A percentile compares a stretch with the other conserved stretches of the same genome.
Evolutionary conservation across 2,888 invertebrate species (phyloP).

Genomic region (Drosophila kuntzei): DNA sequence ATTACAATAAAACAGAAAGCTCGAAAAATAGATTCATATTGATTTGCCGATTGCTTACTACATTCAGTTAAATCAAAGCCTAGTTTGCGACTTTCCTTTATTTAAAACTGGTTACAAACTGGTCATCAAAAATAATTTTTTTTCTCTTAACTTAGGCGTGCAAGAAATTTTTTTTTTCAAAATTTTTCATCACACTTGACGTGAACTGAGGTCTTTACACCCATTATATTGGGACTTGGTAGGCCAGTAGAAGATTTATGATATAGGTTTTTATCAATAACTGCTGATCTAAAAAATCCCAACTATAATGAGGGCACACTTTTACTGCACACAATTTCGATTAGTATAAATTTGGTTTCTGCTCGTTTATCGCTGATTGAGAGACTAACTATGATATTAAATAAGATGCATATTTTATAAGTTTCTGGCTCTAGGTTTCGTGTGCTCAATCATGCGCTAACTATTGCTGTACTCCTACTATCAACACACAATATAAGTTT

Average conservation of each 20-base stretch:
- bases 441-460: slow-evolving; percentile 34
- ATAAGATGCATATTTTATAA: slow-evolving; percentile 38
- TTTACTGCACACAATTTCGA: slow-evolving; percentile 3
- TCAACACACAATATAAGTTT: neutral
- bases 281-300: slow-evolving; percentile 86
- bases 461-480: slow-evolving; percentile 3
- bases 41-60: too few relatives aligned
- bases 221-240: slow-evolving; percentile 86
- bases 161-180: neutral
- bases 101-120: too few relatives aligned
- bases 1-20: too few relatives aligned
- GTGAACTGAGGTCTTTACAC: slow-evolving; percentile 72
- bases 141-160: neutral
- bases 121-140: too few relatives aligned
- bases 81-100: too few relatives aligned
- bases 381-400: slow-evolving; percentile 28
- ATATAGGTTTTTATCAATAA: slow-evolving; percentile 69
- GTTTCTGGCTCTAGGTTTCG: neutral
- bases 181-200: slow-evolving; percentile 2
- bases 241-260: slow-evolving; percentile 84
- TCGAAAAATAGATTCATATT: too few relatives aligned
- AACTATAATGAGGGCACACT: slow-evolving; percentile 83
- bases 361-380: neutral
- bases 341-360: neutral
- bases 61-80: too few relatives aligned